Conservation (phyloP, 2,888 invertebrate species). For the Leucania comma region DNA sequence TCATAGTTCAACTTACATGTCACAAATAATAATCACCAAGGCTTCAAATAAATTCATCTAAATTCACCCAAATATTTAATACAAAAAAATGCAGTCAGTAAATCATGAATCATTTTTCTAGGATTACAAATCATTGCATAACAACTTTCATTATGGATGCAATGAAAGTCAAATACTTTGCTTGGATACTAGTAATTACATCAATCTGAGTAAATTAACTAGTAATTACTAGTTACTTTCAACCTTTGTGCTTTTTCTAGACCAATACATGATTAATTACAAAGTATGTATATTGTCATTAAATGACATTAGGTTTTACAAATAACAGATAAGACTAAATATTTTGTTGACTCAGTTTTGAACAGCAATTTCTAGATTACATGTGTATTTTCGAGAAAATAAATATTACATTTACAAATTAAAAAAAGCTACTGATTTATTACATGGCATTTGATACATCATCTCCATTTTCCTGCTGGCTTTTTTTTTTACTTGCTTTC, state of each 20-base stretch:
- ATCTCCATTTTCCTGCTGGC: too few species aligned
- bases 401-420: not conserved
- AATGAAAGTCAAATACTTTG: not conserved
- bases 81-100: not conserved
- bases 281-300: conserved; percentile 35
- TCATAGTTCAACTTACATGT: too few species aligned
- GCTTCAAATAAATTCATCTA: too few species aligned
- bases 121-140: conserved; percentile 20
- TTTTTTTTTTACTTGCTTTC: too few species aligned
- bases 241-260: too few species aligned
- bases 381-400: not conserved
- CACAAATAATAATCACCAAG: too few species aligned
- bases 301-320: conserved; percentile 44
- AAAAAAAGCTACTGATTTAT: not conserved
- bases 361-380: conserved; percentile 12
- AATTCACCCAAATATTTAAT: not conserved
- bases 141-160: conserved; percentile 7
- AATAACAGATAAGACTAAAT: conserved; percentile 29
- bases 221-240: not conserved
- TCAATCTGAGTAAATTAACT: conserved; percentile 1
- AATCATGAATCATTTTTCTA: not conserved
- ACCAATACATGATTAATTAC: conserved; percentile 20
- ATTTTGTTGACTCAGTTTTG: conserved; percentile 24
- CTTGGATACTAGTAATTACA: not conserved
- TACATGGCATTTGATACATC: too few species aligned